Evolutionary conservation across 2,888 invertebrate genomes (phyloP), one percentile per base, ranked within the genome.

Genomic region (Hesperia comma): DNA sequence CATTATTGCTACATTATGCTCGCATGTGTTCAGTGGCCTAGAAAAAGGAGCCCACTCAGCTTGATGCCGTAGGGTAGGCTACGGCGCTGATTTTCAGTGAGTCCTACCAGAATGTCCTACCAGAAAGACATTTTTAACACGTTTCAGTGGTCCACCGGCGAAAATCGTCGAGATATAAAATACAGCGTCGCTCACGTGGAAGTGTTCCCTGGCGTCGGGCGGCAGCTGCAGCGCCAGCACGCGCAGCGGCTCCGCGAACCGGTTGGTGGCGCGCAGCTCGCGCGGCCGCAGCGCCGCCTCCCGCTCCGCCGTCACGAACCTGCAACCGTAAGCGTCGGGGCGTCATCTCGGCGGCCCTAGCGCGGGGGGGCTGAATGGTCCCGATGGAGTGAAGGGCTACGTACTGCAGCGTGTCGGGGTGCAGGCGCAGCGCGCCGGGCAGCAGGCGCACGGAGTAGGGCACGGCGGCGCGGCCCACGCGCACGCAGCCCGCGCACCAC

Each of bases 401-500:
- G 75, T 41, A 86, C 86, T 84, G 80, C 57, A 86, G 69, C 14
- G 72, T 61, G 10, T 5, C 32, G 15, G 86, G 85, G 37, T 62
- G 41, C 40, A 80, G 73, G 55, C 63, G 69, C 66, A 86, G 79
- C 72, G 83, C 79, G 76, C 86, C 87, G 64, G 82, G 84, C 80
- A 82, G 70, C 75, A 90, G 77, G 6, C 84, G 85, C 83, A 88
- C 78, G 78, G 82, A 81, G 85, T 83, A 90, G 58, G 87, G 86
- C 82, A 86, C 71, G 68, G 78, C 78, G 63, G 85, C 84, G 75
- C 81, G 80, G 40, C 87, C 88, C 74, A 87, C 70, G 67, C 77
- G 77, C 82, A 82, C 78, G 81, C 81, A 83, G 72, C 88, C 95
- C 89, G 78, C 79, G 81, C 88, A 88, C 82, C 82, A 84, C 70